These are phyloP conservation scores for Pinctada fucata DNA, from an alignment of 2,888 invertebrate species.

Conservation along the genomic window DNA sequence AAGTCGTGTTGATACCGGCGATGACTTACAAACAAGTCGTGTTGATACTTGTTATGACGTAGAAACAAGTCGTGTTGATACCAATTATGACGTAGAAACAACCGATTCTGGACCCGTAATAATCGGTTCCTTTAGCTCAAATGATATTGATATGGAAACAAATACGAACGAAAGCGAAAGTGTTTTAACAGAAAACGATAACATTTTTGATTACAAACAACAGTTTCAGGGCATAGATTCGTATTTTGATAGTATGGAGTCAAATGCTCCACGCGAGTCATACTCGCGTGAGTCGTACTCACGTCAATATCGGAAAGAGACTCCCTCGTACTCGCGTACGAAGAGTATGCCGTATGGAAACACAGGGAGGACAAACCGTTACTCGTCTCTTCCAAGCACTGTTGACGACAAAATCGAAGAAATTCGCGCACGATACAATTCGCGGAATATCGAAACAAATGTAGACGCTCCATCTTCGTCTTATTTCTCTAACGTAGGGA, in stretches of 20 bases:
- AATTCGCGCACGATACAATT: not conserved
- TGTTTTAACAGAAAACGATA: constrained; percentile 12
- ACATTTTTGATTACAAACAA: constrained; percentile 5
- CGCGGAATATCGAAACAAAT: not conserved
- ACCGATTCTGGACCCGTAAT: not conserved
- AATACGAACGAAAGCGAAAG: not conserved
- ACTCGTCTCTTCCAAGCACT: constrained; percentile 14
- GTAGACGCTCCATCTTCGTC: not conserved
- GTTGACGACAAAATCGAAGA: constrained; percentile 1
- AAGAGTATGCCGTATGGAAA: not conserved
- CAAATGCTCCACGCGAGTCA: not conserved
- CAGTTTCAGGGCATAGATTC: not conserved
- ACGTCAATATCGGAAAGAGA: not conserved
- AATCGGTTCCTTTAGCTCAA: not conserved
- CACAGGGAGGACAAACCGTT: not conserved
- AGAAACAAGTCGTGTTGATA: too few relatives aligned
- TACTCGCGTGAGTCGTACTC: not conserved
- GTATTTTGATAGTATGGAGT: constrained; percentile 1
- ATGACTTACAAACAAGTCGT: too few relatives aligned
- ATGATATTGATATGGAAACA: not conserved
- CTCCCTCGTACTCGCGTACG: not conserved
- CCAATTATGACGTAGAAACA: not conserved
- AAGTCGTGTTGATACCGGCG: too few relatives aligned
- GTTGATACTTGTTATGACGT: too few relatives aligned
- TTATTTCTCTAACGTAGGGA: not conserved